Evolutionary conservation across 2,888 invertebrate species (phyloP).

Genomic region (Zaprionus obscuricornis): DNA sequence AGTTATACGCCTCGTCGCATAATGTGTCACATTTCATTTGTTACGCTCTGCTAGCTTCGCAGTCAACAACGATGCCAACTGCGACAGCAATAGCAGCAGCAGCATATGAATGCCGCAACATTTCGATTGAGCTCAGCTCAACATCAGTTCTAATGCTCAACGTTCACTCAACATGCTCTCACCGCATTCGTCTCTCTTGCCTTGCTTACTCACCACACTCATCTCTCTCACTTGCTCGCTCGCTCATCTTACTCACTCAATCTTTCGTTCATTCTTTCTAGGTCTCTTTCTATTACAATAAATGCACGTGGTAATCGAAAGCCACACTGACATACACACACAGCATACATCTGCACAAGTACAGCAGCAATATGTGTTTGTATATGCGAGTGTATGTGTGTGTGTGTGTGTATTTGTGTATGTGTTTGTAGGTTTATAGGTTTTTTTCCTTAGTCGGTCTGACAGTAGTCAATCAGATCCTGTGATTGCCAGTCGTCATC

Average conservation of each 20-base stretch:
- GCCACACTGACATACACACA: conserved; percentile 14
- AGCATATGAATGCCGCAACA: conserved; percentile 51
- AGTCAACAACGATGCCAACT: conserved; percentile 44
- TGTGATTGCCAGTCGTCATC: conserved; percentile 74
- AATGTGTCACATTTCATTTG: conserved; percentile 78
- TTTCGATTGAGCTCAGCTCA: conserved; percentile 37
- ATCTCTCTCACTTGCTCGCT: too few relatives aligned
- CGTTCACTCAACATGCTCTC: too few relatives aligned
- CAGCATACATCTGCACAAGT: conserved; percentile 1
- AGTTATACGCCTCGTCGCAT: conserved; percentile 77
- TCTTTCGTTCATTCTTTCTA: conserved; percentile 11
- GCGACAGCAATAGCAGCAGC: conserved; percentile 13
- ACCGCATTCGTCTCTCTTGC: too few relatives aligned
- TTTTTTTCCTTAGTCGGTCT: conserved; percentile 32
- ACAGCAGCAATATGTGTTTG: conserved; percentile 36
- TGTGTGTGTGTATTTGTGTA: conserved; percentile 15
- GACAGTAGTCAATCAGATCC: conserved; percentile 74
- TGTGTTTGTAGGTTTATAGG: conserved; percentile 21
- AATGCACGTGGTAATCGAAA: conserved; percentile 52
- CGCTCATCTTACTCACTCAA: background rate
- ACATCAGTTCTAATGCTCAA: conserved; percentile 12
- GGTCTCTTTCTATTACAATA: conserved; percentile 52
- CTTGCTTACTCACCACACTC: too few relatives aligned
- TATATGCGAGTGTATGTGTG: conserved; percentile 10
- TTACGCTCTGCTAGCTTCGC: conserved; percentile 59